These are phyloP conservation scores for Bolinopsis microptera DNA, from an alignment of 37 sponge, comb jelly and placozoan species.

Conservation along the genomic window DNA sequence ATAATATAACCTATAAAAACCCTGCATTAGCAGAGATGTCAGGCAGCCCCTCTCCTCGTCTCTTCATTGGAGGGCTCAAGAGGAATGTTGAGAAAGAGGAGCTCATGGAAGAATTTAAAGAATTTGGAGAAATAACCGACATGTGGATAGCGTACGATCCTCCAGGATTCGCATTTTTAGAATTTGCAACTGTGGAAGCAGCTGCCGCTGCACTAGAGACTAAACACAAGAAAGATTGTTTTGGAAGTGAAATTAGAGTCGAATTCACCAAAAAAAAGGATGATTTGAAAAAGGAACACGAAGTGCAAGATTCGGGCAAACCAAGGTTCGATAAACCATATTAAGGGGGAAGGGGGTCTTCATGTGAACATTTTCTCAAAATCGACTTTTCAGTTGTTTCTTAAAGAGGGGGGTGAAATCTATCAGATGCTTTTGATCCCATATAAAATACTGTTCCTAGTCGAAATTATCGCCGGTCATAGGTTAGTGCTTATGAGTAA, in stretches of 20 bases:
- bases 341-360: too few species aligned
- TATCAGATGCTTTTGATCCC: too few species aligned
- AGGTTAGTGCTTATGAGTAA: too few species aligned
- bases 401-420: too few species aligned
- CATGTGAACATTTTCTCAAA: too few species aligned
- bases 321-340: too few species aligned
- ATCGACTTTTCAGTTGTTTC: too few species aligned
- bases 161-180: constrained; percentile 46
- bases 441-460: too few species aligned
- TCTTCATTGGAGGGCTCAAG: constrained; percentile 50
- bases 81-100: constrained; percentile 51
- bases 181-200: background rate
- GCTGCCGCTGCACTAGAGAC: constrained; percentile 34
- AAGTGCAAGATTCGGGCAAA: background rate
- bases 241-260: constrained; percentile 44
- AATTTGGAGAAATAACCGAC: constrained; percentile 58
- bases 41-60: background rate
- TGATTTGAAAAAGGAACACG: background rate
- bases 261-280: constrained; percentile 46
- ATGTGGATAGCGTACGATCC: constrained; percentile 61
- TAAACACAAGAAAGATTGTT: background rate
- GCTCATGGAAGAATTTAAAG: background rate
- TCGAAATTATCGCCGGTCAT: too few species aligned
- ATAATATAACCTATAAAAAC: too few species aligned
- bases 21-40: background rate